Evolutionary conservation across 1,140 invertebrate species (phyloP).

Genomic region (Aphaenogaster ashmeadi): DNA sequence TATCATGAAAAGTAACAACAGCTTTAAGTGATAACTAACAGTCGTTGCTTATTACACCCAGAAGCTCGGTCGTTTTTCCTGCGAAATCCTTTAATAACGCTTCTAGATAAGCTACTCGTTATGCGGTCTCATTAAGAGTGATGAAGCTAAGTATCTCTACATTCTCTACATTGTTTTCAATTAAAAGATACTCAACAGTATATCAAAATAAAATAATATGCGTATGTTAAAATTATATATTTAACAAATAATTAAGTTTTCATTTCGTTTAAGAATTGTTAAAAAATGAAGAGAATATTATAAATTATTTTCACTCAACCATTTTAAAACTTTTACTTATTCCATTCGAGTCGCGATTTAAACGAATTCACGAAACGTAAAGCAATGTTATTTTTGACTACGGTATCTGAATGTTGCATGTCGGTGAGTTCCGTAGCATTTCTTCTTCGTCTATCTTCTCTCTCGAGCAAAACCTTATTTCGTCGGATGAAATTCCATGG

Average conservation of each 20-base stretch:
- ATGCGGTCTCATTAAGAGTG: slow-evolving; percentile 22
- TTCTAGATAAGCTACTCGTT: slow-evolving; percentile 34
- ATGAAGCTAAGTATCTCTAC: not conserved
- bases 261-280: not conserved
- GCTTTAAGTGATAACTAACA: slow-evolving; percentile 23
- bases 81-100: slow-evolving; percentile 32
- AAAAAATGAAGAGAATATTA: not conserved
- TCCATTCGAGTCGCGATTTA: not conserved
- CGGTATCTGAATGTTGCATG: not conserved
- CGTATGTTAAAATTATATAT: not conserved
- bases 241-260: not conserved
- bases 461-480: slow-evolving; percentile 29
- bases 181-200: not conserved
- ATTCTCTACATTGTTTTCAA: not conserved
- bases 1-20: slow-evolving; percentile 23
- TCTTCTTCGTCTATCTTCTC: not conserved
- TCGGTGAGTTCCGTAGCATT: not conserved
- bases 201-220: not conserved
- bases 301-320: not conserved
- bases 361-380: not conserved
- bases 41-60: slow-evolving; percentile 17
- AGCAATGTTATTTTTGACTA: slow-evolving; percentile 29
- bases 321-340: not conserved
- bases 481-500: slow-evolving; percentile 22
- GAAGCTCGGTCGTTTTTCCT: slow-evolving; percentile 4